phyloP scores from a whole-genome alignment of 2,113 vertebrate species.

The Laticauda laticaudata region DNA sequence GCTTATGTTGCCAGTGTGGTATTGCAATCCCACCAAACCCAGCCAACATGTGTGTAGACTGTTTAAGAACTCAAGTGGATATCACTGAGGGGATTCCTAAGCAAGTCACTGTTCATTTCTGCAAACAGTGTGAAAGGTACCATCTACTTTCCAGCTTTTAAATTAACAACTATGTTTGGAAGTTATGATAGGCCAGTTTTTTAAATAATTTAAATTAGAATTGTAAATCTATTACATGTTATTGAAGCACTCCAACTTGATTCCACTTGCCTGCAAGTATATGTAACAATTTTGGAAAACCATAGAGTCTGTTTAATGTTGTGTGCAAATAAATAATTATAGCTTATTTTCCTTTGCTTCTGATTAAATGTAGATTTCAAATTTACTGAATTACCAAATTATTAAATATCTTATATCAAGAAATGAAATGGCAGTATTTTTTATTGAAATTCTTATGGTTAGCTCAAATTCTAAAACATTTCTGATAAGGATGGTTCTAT shows the following conservation, averaged over 20 bases:
- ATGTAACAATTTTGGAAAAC: background rate
- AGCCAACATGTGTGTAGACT: constrained; percentile 96
- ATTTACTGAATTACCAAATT: background rate
- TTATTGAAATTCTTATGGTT: background rate
- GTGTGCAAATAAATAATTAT: background rate
- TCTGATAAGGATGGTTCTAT: background rate
- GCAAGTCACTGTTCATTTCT: constrained; percentile 89
- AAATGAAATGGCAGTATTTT: background rate
- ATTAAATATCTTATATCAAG: background rate
- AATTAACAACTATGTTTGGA: background rate
- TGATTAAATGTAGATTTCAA: background rate
- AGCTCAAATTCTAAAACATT: background rate
- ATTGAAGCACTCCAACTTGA: background rate
- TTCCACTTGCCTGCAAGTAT: background rate
- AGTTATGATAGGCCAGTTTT: background rate
- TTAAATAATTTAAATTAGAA: background rate
- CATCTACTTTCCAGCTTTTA: background rate
- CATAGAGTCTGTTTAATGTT: background rate
- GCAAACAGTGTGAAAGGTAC: constrained; percentile 96
- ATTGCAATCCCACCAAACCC: constrained; percentile 89
- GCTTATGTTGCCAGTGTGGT: constrained; percentile 94
- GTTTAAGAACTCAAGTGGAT: constrained; percentile 90
- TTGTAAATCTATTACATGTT: background rate
- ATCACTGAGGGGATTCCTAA: constrained; percentile 98
- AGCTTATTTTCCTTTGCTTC: background rate